phyloP scores from a whole-genome alignment of 30 jellyfish, hydroid and myxozoan genomes.

The Hydractinia symbiolongicarpus region DNA sequence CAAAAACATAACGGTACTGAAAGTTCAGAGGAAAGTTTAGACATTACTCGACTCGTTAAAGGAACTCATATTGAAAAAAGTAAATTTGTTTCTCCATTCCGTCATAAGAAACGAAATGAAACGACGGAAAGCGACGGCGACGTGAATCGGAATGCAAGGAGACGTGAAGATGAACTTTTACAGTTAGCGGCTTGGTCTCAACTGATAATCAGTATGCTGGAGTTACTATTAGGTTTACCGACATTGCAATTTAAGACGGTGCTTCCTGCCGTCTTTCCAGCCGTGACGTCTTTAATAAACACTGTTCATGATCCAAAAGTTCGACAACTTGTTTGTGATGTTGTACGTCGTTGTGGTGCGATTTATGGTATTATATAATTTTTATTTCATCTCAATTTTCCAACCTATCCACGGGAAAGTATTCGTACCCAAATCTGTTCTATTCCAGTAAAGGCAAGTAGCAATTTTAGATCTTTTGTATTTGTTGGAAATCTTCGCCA shows the following conservation, averaged over 20 bases:
- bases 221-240: conserved; percentile 84
- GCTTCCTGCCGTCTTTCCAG: conserved; percentile 96
- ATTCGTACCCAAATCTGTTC: no score
- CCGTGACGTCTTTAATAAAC: conserved; percentile 91
- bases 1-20: conserved; percentile 41
- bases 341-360: conserved; percentile 95
- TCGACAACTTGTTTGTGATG: conserved; percentile 95
- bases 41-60: conserved; percentile 41
- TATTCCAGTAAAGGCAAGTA: no score
- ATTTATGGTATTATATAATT: conserved; percentile 79
- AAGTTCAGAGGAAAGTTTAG: conserved; percentile 88
- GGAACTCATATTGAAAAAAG: conserved; percentile 29
- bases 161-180: conserved; percentile 73
- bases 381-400: no score
- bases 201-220: conserved; percentile 75
- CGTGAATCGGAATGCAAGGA: conserved; percentile 45
- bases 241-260: conserved; percentile 91
- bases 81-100: conserved; percentile 60
- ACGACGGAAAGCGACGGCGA: conserved; percentile 28
- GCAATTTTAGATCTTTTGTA: no score
- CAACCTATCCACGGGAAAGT: no score
- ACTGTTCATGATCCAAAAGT: conserved; percentile 89
- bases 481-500: no score
- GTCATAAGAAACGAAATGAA: conserved; percentile 52
- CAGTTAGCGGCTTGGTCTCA: conserved; percentile 96